phyloP scores from a whole-genome alignment of 2,888 invertebrate genomes.

The Zonitis immaculata region DNA sequence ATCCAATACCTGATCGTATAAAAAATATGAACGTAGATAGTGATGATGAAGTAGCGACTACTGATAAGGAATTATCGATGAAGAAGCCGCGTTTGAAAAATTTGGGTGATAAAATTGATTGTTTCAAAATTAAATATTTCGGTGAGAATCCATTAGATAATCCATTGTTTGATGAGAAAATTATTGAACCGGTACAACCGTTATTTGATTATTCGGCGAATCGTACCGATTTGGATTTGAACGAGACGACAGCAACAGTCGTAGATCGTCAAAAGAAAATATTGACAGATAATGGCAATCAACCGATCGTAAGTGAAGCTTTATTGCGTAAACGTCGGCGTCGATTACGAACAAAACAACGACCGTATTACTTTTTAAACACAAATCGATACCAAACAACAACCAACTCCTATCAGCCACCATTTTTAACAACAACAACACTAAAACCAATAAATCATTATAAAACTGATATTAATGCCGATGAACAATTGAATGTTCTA shows the following conservation, averaged over 20 bases:
- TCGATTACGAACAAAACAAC: constrained; percentile 10
- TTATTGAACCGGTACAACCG: constrained; percentile 52
- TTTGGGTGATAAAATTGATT: constrained; percentile 69
- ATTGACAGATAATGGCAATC: constrained; percentile 3
- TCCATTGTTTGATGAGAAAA: constrained; percentile 63
- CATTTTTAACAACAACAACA: constrained; percentile 2
- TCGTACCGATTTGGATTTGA: too few relatives aligned
- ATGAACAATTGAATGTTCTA: constrained; percentile 49
- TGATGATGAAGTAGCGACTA: constrained; percentile 37
- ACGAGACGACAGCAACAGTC: too few relatives aligned
- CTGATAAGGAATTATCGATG: constrained; percentile 37
- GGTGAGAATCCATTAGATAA: constrained; percentile 70
- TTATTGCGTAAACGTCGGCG: constrained; percentile 11
- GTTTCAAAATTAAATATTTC: constrained; percentile 70
- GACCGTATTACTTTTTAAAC: constrained; percentile 9
- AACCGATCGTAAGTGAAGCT: constrained; percentile 24
- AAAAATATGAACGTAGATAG: constrained; percentile 43
- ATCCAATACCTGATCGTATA: constrained; percentile 53
- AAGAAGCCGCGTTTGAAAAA: constrained; percentile 55
- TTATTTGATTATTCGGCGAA: too few relatives aligned
- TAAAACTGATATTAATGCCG: constrained; percentile 45
- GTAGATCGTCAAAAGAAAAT: constrained; percentile 7
- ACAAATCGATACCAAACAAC: constrained; percentile 15
- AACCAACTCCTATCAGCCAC: background rate
- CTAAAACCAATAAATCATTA: constrained; percentile 29